These are phyloP conservation scores for Antedon bifida DNA, from an alignment of 35 echinoderm and acorn worm genomes.

Conservation along the genomic window DNA sequence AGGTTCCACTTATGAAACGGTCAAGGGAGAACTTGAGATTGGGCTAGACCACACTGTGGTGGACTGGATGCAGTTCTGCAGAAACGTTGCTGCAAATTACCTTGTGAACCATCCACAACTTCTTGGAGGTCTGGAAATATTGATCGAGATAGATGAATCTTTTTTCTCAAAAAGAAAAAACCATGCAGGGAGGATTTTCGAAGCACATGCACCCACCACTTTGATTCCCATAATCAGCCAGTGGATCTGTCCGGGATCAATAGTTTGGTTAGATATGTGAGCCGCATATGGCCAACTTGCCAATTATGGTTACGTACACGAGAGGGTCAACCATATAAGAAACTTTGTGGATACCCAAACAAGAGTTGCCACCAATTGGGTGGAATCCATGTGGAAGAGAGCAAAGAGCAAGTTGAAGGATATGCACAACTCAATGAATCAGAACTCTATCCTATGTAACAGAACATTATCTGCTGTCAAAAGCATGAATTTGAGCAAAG, in stretches of 20 bases:
- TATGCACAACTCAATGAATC: neutral
- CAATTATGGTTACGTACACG: neutral
- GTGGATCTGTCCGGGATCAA: neutral
- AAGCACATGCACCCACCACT: neutral
- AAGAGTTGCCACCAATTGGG: slow-evolving; percentile 6
- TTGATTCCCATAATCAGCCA: slow-evolving; percentile 10
- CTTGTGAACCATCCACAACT: slow-evolving; percentile 5
- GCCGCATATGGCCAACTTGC: neutral
- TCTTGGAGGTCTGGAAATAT: neutral
- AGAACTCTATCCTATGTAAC: neutral
- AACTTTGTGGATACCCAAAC: slow-evolving; percentile 7
- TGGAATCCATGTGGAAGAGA: slow-evolving; percentile 18
- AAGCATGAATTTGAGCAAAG: no score
- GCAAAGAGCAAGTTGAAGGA: slow-evolving; percentile 12
- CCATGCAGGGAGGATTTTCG: neutral
- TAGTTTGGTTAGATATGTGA: slow-evolving; percentile 16
- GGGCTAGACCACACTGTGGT: neutral
- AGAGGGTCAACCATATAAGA: slow-evolving; percentile 8
- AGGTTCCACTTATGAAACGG: neutral
- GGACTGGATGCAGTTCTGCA: slow-evolving; percentile 15
- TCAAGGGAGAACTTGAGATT: neutral
- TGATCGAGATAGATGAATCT: slow-evolving; percentile 7
- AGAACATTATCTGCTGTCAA: no score
- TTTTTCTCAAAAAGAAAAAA: slow-evolving; percentile 5
- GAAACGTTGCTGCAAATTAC: neutral